Evolutionary conservation across 2,888 invertebrate species (phyloP), one percentile per base, ranked within the genome.

Genomic region (Lypha dubia): DNA sequence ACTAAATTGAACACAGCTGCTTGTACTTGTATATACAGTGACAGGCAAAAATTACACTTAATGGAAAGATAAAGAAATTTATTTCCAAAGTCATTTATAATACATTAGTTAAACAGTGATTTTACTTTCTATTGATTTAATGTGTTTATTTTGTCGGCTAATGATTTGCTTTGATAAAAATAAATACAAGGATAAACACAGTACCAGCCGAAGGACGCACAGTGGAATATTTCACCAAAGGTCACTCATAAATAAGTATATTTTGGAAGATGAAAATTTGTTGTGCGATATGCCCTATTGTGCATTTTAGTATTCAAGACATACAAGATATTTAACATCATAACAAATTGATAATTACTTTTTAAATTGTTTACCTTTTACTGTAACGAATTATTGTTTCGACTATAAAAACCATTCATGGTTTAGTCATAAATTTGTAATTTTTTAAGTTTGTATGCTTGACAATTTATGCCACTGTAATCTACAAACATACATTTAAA

Each of bases 401-500:
- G 46, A 60, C 68, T 77, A 77, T 68, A 77, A 81, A 80, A 77
- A 74, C 46, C 68, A 77, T 81, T 84, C 74, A 53, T 81, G 68
- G 62, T 44, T n/a, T n/a, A 65, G 65, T 80, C 67, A 76, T 80
- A 74, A 65, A 75, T 71, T 76, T 67, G 44, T 70, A 81, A 65
- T 73, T 80, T 73, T 73, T 67, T 58, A 60, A 28, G 38, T 63
- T 22, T 62, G 32, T 71, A 51, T 60, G 46, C 24, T 13, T n/a
- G 51, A 51, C 58, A 35, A 56, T 63, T 24, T 44, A 56, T 68
- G 22, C 53, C 17, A 76, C 60, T 44, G 60, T 74, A 81, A 81
- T 84, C 73, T 77, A 68, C 68, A 81, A 81, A 81, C 81, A 67
- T 77, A 68, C 68, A 81, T 74, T 75, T 75, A 70, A 80, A 68